A percentile compares a stretch with the other conserved stretches of the same genome.
phyloP scores from a whole-genome alignment of 1,140 invertebrate species.

The Brachionus manjavacas region DNA sequence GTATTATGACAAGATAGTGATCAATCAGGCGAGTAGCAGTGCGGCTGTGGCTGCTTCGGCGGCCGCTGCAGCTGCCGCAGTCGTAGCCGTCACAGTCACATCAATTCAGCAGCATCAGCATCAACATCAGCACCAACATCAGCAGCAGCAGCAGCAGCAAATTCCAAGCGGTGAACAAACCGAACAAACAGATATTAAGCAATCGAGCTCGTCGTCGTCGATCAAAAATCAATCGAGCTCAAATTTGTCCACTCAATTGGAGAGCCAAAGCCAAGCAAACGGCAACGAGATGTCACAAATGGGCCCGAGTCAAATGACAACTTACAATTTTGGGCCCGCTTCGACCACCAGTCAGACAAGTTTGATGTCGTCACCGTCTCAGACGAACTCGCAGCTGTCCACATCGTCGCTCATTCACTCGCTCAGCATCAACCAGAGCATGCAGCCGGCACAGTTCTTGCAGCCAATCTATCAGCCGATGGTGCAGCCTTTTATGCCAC shows the following conservation, averaged over 20 bases:
- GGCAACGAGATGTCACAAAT: background rate
- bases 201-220: background rate
- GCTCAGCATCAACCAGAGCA: background rate
- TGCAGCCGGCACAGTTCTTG: background rate
- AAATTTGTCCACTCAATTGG: background rate
- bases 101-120: conserved; percentile 20
- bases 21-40: background rate
- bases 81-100: background rate
- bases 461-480: background rate
- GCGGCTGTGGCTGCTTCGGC: background rate
- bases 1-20: conserved; percentile 20
- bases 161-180: background rate
- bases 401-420: background rate
- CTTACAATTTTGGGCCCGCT: background rate
- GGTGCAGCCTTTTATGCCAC: background rate
- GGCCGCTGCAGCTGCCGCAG: conserved; percentile 1
- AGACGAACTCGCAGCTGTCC: background rate
- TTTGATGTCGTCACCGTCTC: conserved; percentile 13
- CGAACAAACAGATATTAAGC: background rate
- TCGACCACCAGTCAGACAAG: background rate
- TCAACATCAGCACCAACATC: too few relatives aligned
- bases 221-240: conserved; percentile 14
- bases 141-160: conserved; percentile 18
- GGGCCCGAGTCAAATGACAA: background rate
- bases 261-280: background rate